A percentile compares a stretch with the other conserved stretches of the same genome.
These are phyloP conservation scores for Laticauda colubrina DNA, from an alignment of 2,113 vertebrate species.

Conservation along the genomic window DNA sequence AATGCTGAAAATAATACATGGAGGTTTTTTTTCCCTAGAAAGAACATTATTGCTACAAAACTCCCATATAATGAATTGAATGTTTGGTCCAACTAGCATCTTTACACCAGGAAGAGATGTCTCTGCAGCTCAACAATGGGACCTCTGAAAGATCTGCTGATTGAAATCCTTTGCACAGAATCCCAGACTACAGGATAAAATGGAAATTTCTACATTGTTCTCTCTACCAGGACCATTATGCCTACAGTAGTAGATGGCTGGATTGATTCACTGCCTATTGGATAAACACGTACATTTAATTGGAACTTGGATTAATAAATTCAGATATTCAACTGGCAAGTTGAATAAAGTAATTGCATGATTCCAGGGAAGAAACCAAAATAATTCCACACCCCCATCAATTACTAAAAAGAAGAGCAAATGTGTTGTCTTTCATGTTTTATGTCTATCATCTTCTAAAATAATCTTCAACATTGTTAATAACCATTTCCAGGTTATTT, in stretches of 20 bases:
- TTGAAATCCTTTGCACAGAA: neutral
- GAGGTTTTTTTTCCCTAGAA: neutral
- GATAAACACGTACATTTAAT: neutral
- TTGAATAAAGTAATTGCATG: neutral
- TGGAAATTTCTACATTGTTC: neutral
- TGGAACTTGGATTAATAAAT: neutral
- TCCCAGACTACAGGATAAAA: neutral
- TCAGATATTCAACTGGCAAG: neutral
- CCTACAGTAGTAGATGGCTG: neutral
- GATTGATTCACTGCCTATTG: neutral
- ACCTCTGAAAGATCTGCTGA: neutral
- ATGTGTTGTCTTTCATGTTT: neutral
- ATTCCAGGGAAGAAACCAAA: neutral
- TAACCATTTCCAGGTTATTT: neutral
- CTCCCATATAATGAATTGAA: neutral
- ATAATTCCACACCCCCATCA: neutral
- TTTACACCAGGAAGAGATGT: neutral
- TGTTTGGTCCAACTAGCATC: neutral
- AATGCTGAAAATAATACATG: constrained; percentile 38
- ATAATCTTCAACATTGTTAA: neutral
- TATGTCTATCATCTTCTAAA: neutral
- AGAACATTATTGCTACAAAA: neutral
- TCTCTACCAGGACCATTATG: neutral
- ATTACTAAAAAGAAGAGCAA: neutral
- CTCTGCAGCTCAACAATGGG: neutral